phyloP scores from a whole-genome alignment of 2,113 vertebrate genomes.

The Silurus asotus region DNA sequence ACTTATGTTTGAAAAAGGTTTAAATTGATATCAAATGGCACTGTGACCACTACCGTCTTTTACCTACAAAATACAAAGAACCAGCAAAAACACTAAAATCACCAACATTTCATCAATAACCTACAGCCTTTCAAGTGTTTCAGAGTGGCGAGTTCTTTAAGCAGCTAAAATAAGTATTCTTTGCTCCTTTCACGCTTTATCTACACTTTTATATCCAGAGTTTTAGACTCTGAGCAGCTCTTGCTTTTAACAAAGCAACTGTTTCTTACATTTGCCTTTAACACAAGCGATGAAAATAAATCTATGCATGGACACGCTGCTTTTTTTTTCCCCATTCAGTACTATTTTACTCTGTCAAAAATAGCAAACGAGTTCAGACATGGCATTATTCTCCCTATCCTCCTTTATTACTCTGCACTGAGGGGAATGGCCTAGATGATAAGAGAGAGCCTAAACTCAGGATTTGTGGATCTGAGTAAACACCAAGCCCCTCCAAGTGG shows the following conservation, averaged over 20 bases:
- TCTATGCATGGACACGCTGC: constrained; percentile 59
- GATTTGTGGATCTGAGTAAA: constrained; percentile 3
- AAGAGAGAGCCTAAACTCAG: background rate
- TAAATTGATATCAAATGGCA: background rate
- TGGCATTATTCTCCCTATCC: constrained; percentile 11
- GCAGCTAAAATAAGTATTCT: constrained; percentile 50
- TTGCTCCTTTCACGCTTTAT: constrained; percentile 60
- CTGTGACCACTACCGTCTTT: background rate
- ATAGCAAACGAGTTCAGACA: constrained; percentile 31
- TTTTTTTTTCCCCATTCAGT: constrained; percentile 65
- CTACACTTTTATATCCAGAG: constrained; percentile 68
- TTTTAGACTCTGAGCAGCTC: constrained; percentile 65
- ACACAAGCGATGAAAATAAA: constrained; percentile 57
- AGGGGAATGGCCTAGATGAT: background rate
- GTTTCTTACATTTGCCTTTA: constrained; percentile 53
- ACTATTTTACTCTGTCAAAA: constrained; percentile 64
- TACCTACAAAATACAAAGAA: background rate
- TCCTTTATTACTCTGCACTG: constrained; percentile 22
- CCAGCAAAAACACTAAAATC: background rate
- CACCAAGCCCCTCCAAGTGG: background rate
- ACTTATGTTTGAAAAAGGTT: background rate
- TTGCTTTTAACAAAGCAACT: constrained; percentile 53
- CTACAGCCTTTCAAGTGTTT: background rate
- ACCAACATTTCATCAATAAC: background rate
- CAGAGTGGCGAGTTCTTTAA: constrained; percentile 40